These are phyloP conservation scores for rabbit (Oryctolagus cuniculus) DNA, from an alignment of 2,113 vertebrate species.

Conservation along the genomic window mOryCun1.1 NC_091445.1:12140001-12140500, in stretches of 20 bases:
- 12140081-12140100: constrained; percentile 41
- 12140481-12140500: constrained; percentile 62
- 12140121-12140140: background rate
- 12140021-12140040: constrained; percentile 55
- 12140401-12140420: constrained; percentile 79
- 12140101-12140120: background rate
- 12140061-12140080: background rate
- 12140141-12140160: constrained; percentile 40
- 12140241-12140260: constrained; percentile 77
- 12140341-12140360: constrained; percentile 85
- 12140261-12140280: constrained; percentile 82
- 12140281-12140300: constrained; percentile 80
- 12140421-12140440: constrained; percentile 53
- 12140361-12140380: constrained; percentile 85
- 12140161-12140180: constrained; percentile 60
- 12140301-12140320: constrained; percentile 85
- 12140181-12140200: constrained; percentile 68
- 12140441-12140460: constrained; percentile 39
- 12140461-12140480: constrained; percentile 66
- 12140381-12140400: constrained; percentile 85
- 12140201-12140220: constrained; percentile 76
- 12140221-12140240: constrained; percentile 48
- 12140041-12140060: constrained; percentile 58
- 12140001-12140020: constrained; percentile 70
- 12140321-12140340: constrained; percentile 84